phyloP scores from a whole-genome alignment of 2,113 vertebrate genomes.

The Numida meleagris region DNA sequence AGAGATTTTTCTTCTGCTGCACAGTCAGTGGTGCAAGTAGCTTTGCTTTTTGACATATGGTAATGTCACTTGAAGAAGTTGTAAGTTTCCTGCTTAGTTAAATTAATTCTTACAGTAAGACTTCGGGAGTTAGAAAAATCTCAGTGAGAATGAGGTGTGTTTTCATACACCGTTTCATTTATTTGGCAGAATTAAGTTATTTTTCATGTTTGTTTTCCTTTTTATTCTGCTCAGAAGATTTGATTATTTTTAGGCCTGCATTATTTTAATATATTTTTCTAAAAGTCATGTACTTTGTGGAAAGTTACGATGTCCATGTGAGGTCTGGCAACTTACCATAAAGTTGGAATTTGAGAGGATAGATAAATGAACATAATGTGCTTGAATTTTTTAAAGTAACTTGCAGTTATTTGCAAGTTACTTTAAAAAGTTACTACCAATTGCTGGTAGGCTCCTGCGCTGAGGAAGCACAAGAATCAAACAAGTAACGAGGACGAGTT shows the following conservation, averaged over 20 bases:
- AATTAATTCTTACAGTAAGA: neutral
- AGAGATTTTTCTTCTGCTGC: constrained; percentile 65
- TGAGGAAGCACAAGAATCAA: constrained; percentile 19
- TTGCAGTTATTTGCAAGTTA: no score
- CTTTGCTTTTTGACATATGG: neutral
- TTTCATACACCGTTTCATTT: neutral
- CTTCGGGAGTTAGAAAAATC: neutral
- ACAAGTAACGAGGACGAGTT: constrained; percentile 33
- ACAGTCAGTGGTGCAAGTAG: neutral
- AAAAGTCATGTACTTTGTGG: neutral
- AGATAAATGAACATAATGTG: constrained; percentile 14
- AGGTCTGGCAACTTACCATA: constrained; percentile 9
- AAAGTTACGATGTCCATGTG: neutral
- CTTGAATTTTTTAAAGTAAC: constrained; percentile 47
- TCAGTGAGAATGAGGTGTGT: neutral
- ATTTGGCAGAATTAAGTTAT: neutral
- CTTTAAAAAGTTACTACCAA: no score
- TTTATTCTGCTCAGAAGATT: neutral
- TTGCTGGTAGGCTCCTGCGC: constrained; percentile 36
- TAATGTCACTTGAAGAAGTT: neutral
- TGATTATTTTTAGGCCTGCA: neutral
- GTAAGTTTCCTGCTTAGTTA: neutral
- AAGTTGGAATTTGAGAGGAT: neutral
- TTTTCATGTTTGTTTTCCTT: neutral
- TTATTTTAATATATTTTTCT: constrained; percentile 11